Evolutionary conservation across 92 coral and sea anemone genomes (phyloP).

Genomic region (Bergia sp.): DNA sequence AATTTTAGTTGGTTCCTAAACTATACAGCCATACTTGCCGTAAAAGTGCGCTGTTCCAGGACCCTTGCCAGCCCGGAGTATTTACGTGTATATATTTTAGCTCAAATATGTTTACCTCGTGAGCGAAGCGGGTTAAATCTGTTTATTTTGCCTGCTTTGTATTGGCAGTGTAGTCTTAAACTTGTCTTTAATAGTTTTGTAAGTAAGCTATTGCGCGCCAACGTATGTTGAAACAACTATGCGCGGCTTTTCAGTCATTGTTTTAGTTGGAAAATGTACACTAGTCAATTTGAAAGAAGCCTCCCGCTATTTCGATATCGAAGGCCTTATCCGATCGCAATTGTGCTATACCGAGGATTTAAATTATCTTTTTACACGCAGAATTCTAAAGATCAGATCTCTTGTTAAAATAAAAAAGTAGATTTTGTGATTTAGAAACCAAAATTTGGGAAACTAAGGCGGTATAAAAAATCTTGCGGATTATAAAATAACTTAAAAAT

Average conservation of each 20-base stretch:
- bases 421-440: neutral
- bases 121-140: neutral
- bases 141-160: neutral
- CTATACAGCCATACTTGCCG: neutral
- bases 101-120: neutral
- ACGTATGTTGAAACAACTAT: too few relatives aligned
- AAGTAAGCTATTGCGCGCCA: neutral
- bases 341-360: neutral
- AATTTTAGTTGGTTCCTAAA: neutral
- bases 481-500: conserved; percentile 6
- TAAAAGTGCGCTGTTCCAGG: neutral
- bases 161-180: neutral
- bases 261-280: neutral
- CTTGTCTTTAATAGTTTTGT: neutral
- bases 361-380: neutral
- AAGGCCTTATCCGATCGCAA: conserved; percentile 1
- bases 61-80: neutral
- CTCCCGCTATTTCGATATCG: neutral
- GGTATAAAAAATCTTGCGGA: neutral
- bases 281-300: neutral
- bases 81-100: too few relatives aligned
- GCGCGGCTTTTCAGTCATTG: too few relatives aligned
- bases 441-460: neutral
- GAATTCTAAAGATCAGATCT: neutral
- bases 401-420: neutral